These are phyloP conservation scores for Pitangus sulphuratus DNA, from an alignment of 2,797 vertebrate genomes.

Conservation along the genomic window DNA sequence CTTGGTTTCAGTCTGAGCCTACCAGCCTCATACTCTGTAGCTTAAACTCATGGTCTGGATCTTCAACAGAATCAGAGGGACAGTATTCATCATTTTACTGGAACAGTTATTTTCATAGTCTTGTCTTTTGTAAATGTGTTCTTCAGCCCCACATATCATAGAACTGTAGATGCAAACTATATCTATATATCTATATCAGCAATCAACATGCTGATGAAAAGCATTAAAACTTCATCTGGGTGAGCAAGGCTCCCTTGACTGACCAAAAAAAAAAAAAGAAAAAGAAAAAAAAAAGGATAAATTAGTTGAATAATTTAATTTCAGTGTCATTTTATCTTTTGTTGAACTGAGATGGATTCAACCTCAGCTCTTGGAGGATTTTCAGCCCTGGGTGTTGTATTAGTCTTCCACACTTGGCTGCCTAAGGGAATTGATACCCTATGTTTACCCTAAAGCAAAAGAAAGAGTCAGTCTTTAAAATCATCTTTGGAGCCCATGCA, in stretches of 20 bases:
- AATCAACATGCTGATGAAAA: neutral
- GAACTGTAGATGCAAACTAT: neutral
- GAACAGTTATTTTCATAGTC: neutral
- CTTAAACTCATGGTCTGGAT: neutral
- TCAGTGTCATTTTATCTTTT: neutral
- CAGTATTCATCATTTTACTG: neutral
- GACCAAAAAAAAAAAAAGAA: neutral
- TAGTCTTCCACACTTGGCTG: neutral
- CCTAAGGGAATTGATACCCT: neutral
- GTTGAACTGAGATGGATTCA: neutral
- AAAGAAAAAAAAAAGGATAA: neutral
- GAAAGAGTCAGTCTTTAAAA: neutral
- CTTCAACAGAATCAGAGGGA: neutral
- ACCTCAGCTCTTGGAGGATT: neutral
- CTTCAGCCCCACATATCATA: neutral
- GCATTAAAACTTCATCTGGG: neutral
- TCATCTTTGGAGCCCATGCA: neutral
- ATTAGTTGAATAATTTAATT: neutral
- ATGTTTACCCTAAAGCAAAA: neutral
- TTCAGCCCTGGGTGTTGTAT: neutral
- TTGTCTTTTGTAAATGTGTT: neutral
- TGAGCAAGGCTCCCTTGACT: neutral
- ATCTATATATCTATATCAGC: neutral
- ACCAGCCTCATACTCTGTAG: neutral
- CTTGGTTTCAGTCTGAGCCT: neutral